A percentile compares a stretch with the other conserved stretches of the same genome.
Evolutionary conservation across 2,888 invertebrate genomes (phyloP).

Genomic region (Parthenolecanium corni): DNA sequence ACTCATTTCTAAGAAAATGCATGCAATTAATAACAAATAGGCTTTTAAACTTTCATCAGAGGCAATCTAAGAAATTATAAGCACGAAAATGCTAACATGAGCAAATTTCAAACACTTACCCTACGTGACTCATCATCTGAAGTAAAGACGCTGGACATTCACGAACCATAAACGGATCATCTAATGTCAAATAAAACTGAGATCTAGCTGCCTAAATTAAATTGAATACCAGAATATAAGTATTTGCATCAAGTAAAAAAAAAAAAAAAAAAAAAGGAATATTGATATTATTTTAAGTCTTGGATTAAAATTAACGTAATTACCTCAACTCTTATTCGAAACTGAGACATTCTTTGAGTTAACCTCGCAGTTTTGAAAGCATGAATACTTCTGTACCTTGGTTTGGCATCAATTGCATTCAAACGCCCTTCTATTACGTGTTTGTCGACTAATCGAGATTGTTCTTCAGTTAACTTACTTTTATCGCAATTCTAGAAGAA

Average conservation of each 20-base stretch:
- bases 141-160: conserved; percentile 63
- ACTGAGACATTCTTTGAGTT: conserved; percentile 48
- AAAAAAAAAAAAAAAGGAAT: too few species aligned
- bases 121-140: conserved; percentile 52
- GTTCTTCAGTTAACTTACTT: conserved; percentile 44
- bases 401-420: conserved; percentile 62
- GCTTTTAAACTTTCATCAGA: too few species aligned
- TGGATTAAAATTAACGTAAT: neutral
- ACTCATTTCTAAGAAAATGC: neutral
- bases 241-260: neutral
- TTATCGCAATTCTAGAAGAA: conserved; percentile 38
- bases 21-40: neutral
- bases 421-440: conserved; percentile 69
- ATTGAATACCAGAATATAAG: conserved; percentile 4
- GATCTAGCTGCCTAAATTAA: conserved; percentile 45
- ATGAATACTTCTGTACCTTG: conserved; percentile 45
- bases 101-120: conserved; percentile 34
- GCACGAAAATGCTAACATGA: too few species aligned
- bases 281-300: neutral
- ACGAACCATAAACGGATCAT: conserved; percentile 51
- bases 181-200: conserved; percentile 54
- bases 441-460: conserved; percentile 61
- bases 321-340: conserved; percentile 53
- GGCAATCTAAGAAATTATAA: conserved; percentile 4
- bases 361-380: conserved; percentile 45